Base-by-base conservation (phyloP, 2,888 invertebrate species). In the Volucella inanis region DNA sequence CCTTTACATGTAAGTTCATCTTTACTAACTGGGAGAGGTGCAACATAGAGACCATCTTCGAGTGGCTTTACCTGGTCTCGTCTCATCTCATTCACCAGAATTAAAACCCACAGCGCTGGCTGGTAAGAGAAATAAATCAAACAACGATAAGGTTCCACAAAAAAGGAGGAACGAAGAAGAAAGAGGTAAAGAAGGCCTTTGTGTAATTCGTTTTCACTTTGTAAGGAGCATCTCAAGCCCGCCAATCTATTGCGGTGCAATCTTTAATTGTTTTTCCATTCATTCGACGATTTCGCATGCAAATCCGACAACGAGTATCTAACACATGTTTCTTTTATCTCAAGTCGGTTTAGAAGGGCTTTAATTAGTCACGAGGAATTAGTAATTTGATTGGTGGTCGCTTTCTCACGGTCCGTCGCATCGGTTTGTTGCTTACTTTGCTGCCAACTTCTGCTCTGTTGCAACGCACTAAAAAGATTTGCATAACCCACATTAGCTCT, bases 301-400 rank as follows among this genome's bases (percentile, higher is more conserved):
- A 76, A 50, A 71, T 64, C 31, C 31, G 31, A 31, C 31, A 31
- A 31, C 31, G 31, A 31, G 31, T 31, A 31, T 31, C 55, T 55
- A 55, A 70, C 77, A 78, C 64, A 64, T 57, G 64, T 71, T 50
- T 64, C 47, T 57, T 55, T 54, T 45, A 67, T 68, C 50, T 67
- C 39, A 10, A 31, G 10, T 10, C 12, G 14, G 1, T 2, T 15
- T 10, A 14, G 54, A 64, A 57, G 49, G 59, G 59, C 74, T 83
- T 70, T 83, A 83, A 83, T 83, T 83, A 83, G 78, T 83, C 78
- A 78, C 78, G 83, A 78, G 52, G 83, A 83, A 83, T 78, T 70
- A 78, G 62, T 45, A 59, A 64, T 78, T 77, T 68, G 76, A 77
- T 68, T 61, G 43, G 31, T 43, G 52, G 50, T 15, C 65, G 72